Evolutionary conservation across 2,797 vertebrate species (phyloP).

Genomic region (Tiaroga cobitis): DNA sequence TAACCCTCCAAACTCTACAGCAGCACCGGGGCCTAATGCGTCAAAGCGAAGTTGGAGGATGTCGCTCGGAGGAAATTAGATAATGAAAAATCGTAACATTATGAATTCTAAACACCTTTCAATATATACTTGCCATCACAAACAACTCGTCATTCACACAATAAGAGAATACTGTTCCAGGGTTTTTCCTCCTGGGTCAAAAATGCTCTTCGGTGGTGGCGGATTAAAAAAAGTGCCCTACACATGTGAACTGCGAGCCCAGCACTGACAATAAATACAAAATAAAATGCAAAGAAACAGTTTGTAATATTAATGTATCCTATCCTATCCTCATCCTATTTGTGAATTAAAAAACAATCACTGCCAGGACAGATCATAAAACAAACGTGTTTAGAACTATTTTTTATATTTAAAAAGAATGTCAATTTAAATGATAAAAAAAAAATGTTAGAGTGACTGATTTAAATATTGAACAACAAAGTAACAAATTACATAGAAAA

Average conservation of each 20-base stretch:
- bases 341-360: not conserved
- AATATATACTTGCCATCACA: constrained; percentile 27
- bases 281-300: not conserved
- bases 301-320: not conserved
- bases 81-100: constrained; percentile 35
- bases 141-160: constrained; percentile 20
- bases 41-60: constrained; percentile 30
- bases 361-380: not conserved
- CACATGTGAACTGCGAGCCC: not conserved
- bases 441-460: too few species aligned
- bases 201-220: not conserved
- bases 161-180: not conserved
- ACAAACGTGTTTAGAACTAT: not conserved
- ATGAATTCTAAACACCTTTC: constrained; percentile 40
- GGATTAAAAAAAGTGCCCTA: not conserved
- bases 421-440: too few species aligned
- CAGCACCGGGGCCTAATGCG: constrained; percentile 27
- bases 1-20: constrained; percentile 35
- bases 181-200: not conserved
- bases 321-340: not conserved
- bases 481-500: not conserved
- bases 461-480: not conserved
- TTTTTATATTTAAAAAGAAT: not conserved
- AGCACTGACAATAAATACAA: not conserved
- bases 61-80: constrained; percentile 38